Evolutionary conservation across 2,888 invertebrate species (phyloP).

Genomic region (Andricus curvator): DNA sequence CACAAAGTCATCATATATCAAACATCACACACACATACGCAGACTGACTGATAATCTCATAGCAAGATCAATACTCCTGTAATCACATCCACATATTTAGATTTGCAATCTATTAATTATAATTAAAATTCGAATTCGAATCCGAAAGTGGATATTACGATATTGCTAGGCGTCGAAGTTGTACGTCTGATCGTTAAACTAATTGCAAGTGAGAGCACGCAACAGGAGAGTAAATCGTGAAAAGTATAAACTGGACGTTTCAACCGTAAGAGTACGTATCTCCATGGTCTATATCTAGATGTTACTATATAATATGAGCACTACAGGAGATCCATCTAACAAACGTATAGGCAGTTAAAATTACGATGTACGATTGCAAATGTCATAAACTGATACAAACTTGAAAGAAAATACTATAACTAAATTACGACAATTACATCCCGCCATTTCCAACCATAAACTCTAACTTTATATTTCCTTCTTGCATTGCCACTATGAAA

Average conservation of each 20-base stretch:
- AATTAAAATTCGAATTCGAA: not conserved
- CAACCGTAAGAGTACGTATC: constrained; percentile 47
- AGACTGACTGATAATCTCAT: too few relatives aligned
- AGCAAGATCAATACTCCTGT: too few relatives aligned
- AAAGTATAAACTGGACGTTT: constrained; percentile 26
- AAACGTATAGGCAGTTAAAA: constrained; percentile 16
- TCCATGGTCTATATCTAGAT: constrained; percentile 18
- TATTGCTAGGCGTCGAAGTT: constrained; percentile 37
- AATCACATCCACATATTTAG: not conserved
- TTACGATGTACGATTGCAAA: constrained; percentile 22
- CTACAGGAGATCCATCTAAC: constrained; percentile 4
- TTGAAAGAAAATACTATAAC: constrained; percentile 1
- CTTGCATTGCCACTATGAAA: not conserved
- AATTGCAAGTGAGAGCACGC: constrained; percentile 56
- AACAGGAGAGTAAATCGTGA: constrained; percentile 44
- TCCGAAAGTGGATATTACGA: not conserved
- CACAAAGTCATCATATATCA: too few relatives aligned
- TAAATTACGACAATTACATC: constrained; percentile 24
- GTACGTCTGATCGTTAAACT: constrained; percentile 52
- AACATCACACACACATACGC: too few relatives aligned
- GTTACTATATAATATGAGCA: constrained; percentile 17
- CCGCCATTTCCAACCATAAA: constrained; percentile 18
- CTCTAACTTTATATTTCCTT: not conserved
- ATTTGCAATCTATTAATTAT: not conserved
- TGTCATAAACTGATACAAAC: constrained; percentile 26